Conservation (phyloP, 2,113 vertebrate genomes). For the Tautogolabrus adspersus region DNA sequence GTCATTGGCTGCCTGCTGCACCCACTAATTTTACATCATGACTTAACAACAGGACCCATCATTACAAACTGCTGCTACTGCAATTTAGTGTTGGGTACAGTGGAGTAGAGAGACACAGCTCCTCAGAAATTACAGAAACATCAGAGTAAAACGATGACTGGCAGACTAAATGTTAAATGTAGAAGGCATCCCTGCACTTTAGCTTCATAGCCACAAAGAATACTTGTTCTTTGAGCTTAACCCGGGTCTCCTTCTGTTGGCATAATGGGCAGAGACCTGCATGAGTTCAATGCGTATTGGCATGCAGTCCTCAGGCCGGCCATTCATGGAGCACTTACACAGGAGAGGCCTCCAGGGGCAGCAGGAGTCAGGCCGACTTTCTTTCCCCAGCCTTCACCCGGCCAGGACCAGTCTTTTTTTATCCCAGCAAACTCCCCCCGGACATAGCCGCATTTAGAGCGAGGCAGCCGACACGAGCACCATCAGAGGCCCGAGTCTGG, state of each 20-base stretch:
- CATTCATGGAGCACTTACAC: conserved; percentile 65
- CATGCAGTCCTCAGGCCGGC: conserved; percentile 47
- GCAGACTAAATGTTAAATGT: conserved; percentile 29
- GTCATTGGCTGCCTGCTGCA: conserved; percentile 46
- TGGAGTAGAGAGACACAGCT: conserved; percentile 10
- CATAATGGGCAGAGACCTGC: conserved; percentile 24
- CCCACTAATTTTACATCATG: conserved; percentile 57
- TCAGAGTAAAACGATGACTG: background rate
- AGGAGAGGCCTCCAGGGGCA: conserved; percentile 44
- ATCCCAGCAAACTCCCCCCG: conserved; percentile 23
- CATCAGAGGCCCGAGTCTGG: conserved; percentile 33
- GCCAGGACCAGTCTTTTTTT: conserved; percentile 39
- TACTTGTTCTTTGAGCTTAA: conserved; percentile 54
- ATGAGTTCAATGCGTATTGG: conserved; percentile 51
- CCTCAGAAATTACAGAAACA: conserved; percentile 16
- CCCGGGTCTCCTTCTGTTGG: conserved; percentile 9
- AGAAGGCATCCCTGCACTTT: conserved; percentile 59
- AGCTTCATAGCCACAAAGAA: conserved; percentile 28
- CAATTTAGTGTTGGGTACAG: conserved; percentile 25
- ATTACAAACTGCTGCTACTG: conserved; percentile 62
- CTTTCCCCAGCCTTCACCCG: conserved; percentile 32
- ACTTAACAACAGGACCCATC: conserved; percentile 61
- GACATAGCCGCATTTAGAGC: conserved; percentile 40
- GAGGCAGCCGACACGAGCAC: conserved; percentile 35
- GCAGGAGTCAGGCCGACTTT: conserved; percentile 51